These are phyloP conservation scores for Hippocampus guttulatus DNA, from an alignment of 2,113 vertebrate species.

Conservation along the genomic window DNA sequence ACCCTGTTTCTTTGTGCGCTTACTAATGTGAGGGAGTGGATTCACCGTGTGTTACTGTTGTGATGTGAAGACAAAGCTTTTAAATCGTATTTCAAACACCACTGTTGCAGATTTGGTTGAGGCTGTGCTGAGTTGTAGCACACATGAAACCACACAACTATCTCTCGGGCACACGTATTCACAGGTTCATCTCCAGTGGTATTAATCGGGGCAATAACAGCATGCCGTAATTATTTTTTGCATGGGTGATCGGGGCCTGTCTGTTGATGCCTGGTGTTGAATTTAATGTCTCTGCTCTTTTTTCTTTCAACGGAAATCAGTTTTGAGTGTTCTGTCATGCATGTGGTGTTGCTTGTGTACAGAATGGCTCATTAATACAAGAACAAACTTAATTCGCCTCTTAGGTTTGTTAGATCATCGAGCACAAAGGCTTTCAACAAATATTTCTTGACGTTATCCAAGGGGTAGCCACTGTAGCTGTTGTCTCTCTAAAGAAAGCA, in stretches of 20 bases:
- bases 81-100: background rate
- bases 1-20: conserved; percentile 25
- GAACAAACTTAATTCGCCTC: background rate
- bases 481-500: no score
- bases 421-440: no score
- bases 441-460: no score
- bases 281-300: conserved; percentile 2
- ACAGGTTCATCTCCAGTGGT: conserved; percentile 32
- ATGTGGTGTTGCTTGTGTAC: background rate
- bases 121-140: background rate
- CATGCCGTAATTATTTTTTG: conserved; percentile 50
- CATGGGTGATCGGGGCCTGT: conserved; percentile 45
- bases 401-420: background rate
- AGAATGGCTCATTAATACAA: background rate
- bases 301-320: background rate
- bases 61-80: background rate
- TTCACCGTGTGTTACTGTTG: conserved; percentile 22
- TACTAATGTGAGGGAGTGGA: conserved; percentile 29
- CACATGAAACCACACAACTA: background rate
- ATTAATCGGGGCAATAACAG: conserved; percentile 44
- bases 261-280: conserved; percentile 30
- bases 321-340: background rate
- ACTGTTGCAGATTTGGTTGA: background rate
- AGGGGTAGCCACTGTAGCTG: no score
- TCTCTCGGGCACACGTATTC: background rate